phyloP scores from a whole-genome alignment of 2,888 invertebrate species.

The Marronus borbonicus region DNA sequence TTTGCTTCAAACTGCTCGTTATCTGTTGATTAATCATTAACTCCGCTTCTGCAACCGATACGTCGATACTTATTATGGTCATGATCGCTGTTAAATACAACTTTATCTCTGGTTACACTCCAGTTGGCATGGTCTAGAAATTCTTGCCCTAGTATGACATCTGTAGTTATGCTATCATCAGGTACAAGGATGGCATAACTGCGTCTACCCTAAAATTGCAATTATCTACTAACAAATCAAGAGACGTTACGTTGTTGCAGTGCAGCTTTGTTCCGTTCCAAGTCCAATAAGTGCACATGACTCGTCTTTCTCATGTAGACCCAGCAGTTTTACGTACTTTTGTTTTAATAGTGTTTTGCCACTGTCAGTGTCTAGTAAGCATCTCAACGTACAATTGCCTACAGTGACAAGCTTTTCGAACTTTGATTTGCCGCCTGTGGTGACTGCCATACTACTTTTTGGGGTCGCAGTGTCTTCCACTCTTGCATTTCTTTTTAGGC shows the following conservation, averaged over 20 bases:
- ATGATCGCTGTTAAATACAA: too few relatives aligned
- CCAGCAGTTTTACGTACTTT: not conserved
- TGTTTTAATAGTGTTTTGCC: conserved; percentile 11
- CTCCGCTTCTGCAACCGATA: not conserved
- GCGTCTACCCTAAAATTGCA: not conserved
- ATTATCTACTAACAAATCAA: not conserved
- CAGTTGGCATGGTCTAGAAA: conserved; percentile 9
- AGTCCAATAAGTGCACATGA: conserved; percentile 7
- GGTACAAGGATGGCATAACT: not conserved
- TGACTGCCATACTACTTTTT: not conserved
- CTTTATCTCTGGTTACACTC: too few relatives aligned
- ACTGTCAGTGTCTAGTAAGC: conserved; percentile 5
- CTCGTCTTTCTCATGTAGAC: not conserved
- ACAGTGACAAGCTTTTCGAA: not conserved
- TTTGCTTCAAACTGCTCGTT: not conserved
- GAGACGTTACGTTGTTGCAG: not conserved
- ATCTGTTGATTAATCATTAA: not conserved
- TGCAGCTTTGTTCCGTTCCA: not conserved
- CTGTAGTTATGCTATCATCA: not conserved
- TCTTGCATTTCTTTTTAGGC: not conserved
- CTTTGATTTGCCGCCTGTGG: not conserved
- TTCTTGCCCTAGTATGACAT: conserved; percentile 31
- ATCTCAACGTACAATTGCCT: not conserved
- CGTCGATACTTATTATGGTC: conserved; percentile 9
- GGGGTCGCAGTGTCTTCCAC: not conserved